Evolutionary conservation across 2,888 invertebrate genomes (phyloP), one percentile per base, ranked within the genome.

Genomic region (Zygogramma bicolorata): DNA sequence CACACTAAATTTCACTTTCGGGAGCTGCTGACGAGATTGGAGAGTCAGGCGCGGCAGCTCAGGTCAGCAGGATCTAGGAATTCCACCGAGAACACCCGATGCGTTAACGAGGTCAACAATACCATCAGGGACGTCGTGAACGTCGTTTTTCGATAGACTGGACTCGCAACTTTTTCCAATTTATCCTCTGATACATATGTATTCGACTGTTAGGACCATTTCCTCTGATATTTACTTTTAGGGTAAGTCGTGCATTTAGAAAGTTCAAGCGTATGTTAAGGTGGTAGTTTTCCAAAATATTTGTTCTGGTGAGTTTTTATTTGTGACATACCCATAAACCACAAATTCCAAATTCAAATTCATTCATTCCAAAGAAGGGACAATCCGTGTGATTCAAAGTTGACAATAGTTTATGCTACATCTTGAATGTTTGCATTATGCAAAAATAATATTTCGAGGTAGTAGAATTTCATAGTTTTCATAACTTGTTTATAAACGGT

Each of bases 1-100:
- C 95, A 96, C 84, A 93, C 94, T 62, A 94, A 97, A 83, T 96
- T 97, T 87, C 94, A 96, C 81, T 94, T 96, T 84, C 92, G 95
- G 49, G 93, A 94, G 85, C 86, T 94, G 74, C 89, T 94, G 27
- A 91, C 91, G 3, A 89, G 93, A 58, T 88, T 94, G 65, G 94
- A 94, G 84, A 88, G 89, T 13, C 93, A 93, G 83, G 92, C 92
- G 31, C 89, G 92, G 76, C 91, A 91, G 80, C 85, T 94, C 76
- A 88, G 93, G 67, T 91, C 92, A 53, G 93, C 93, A 5, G 92
- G 93, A 68, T 91, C 91, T 68, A 90, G 93, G 81, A 93, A 93
- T 85, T 90, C 91, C 63, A 88, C 91, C 71, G 93, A 93, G 85
- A 92, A 90, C 86, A 89, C 91, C 78, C 90, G 92, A 82, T 89